Percentiles rank a stretch among this genome's conserved stretches.
Conservation (phyloP, 2,888 invertebrate species). For the Perizoma affinitatum region DNA sequence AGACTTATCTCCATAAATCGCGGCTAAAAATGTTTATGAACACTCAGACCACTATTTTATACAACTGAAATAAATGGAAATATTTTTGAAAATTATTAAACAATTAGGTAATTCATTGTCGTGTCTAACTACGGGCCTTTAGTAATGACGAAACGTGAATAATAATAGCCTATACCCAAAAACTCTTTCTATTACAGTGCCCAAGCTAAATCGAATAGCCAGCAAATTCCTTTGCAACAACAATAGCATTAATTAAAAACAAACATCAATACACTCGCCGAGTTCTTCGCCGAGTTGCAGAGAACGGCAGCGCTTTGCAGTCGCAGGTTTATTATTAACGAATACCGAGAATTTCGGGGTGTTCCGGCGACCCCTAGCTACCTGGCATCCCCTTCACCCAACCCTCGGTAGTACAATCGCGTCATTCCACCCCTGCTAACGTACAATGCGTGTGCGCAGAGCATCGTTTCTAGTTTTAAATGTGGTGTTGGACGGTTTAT, state of each 20-base stretch:
- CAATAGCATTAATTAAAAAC: conserved; percentile 50
- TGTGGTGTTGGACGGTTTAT: conserved; percentile 18
- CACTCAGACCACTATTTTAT: too few species aligned
- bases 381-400: conserved; percentile 58
- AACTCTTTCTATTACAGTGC: too few species aligned
- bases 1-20: too few species aligned
- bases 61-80: too few species aligned
- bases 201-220: conserved; percentile 2
- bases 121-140: too few species aligned
- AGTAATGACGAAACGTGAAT: too few species aligned
- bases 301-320: conserved; percentile 41
- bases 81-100: too few species aligned
- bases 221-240: conserved; percentile 31
- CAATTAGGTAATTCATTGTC: too few species aligned
- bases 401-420: conserved; percentile 43
- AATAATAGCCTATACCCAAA: too few species aligned
- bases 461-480: conserved; percentile 37
- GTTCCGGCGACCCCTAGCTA: conserved; percentile 63
- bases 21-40: too few species aligned
- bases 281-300: conserved; percentile 42
- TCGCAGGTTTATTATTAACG: conserved; percentile 55
- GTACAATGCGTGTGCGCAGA: conserved; percentile 67
- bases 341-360: conserved; percentile 64
- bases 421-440: conserved; percentile 63
- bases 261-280: conserved; percentile 42